Conservation (phyloP, 2,888 invertebrate species). For the Trileptium ribeirensis region DNA sequence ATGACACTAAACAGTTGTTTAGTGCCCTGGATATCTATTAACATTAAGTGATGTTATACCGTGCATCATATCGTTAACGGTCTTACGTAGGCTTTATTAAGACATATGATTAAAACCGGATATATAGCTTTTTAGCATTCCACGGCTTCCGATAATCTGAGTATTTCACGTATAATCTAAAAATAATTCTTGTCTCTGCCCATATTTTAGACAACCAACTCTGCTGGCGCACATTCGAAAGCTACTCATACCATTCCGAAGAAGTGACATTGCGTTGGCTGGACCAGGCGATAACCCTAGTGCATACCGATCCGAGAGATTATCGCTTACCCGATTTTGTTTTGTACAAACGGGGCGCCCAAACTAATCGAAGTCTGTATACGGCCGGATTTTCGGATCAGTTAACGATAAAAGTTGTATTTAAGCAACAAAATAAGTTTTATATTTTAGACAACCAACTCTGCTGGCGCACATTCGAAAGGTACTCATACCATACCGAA, state of each 20-base stretch:
- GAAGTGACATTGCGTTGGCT: constrained; percentile 33
- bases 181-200: too few relatives aligned
- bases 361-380: constrained; percentile 43
- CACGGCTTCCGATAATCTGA: too few relatives aligned
- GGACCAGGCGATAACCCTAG: constrained; percentile 7
- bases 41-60: too few relatives aligned
- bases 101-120: too few relatives aligned
- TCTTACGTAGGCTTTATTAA: too few relatives aligned
- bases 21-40: too few relatives aligned
- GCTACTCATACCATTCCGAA: constrained; percentile 50
- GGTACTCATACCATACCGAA: constrained; percentile 50
- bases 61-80: too few relatives aligned
- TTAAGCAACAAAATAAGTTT: constrained; percentile 44
- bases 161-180: too few relatives aligned
- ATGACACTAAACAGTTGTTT: too few relatives aligned
- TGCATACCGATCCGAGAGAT: neutral
- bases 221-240: constrained; percentile 36
- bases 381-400: constrained; percentile 51
- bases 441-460: constrained; percentile 41
- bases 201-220: constrained; percentile 13
- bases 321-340: constrained; percentile 42
- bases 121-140: too few relatives aligned
- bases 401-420: constrained; percentile 46
- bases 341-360: constrained; percentile 41
- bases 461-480: constrained; percentile 36